Evolutionary conservation across 2,797 vertebrate genomes (phyloP).

Genomic region (Coregonus suidteri): DNA sequence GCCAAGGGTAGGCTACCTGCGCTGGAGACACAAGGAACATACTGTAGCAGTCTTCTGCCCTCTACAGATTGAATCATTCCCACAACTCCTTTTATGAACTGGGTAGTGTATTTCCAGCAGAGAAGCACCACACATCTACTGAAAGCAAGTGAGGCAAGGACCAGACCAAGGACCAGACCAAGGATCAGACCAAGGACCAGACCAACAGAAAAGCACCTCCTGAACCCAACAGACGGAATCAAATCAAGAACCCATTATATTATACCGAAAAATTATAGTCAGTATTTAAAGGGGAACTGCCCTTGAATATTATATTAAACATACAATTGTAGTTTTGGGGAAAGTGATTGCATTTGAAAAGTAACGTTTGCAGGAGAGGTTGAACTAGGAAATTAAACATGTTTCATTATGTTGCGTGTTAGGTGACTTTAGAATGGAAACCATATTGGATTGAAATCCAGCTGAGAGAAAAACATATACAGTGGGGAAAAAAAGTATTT

Average conservation of each 20-base stretch:
- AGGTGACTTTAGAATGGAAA: background rate
- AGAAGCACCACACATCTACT: background rate
- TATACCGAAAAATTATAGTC: background rate
- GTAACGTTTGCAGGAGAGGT: background rate
- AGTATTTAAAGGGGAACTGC: no score
- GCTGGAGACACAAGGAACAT: background rate
- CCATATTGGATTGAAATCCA: background rate
- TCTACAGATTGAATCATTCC: constrained; percentile 39
- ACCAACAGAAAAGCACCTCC: background rate
- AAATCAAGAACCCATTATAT: background rate
- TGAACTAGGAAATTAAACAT: background rate
- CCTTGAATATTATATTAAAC: background rate
- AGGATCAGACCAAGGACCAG: background rate
- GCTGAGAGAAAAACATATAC: background rate
- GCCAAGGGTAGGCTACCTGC: background rate
- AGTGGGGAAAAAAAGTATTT: no score
- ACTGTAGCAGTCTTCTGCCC: constrained; percentile 45
- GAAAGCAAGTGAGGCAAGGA: background rate
- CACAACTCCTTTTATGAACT: background rate
- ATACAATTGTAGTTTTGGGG: background rate
- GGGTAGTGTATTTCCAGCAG: background rate
- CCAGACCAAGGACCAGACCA: background rate
- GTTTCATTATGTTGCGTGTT: background rate
- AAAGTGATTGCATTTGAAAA: background rate
- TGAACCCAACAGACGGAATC: background rate